phyloP scores from a whole-genome alignment of 1,140 invertebrate genomes.

The Drosophila busckii region DNA sequence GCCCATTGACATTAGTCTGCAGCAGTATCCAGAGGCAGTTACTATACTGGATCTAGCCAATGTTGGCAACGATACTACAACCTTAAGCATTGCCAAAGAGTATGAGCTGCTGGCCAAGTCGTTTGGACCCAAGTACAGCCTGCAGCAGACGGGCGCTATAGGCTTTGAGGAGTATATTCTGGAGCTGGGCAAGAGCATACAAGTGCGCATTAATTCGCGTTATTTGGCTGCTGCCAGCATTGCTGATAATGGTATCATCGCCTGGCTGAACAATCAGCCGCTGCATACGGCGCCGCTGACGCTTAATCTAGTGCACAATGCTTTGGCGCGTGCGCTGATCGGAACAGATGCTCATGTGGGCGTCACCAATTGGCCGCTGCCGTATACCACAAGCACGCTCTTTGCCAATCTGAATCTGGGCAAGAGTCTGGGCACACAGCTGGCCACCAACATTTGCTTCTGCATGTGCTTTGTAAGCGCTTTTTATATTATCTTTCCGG shows the following conservation, averaged over 20 bases:
- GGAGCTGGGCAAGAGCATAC: constrained; percentile 34
- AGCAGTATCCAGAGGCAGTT: constrained; percentile 46
- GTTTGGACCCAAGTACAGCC: constrained; percentile 29
- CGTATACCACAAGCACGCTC: constrained; percentile 74
- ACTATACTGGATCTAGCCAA: constrained; percentile 44
- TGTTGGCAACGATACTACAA: background rate
- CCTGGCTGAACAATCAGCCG: constrained; percentile 84
- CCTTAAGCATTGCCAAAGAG: constrained; percentile 6
- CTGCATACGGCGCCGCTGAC: constrained; percentile 85
- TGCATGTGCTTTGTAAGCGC: constrained; percentile 87
- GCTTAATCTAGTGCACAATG: constrained; percentile 83
- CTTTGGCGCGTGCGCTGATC: constrained; percentile 79
- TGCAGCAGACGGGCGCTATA: constrained; percentile 1
- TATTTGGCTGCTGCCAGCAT: constrained; percentile 78
- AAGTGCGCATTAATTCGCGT: constrained; percentile 51
- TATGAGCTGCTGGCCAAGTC: constrained; percentile 44
- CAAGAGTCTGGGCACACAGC: constrained; percentile 82
- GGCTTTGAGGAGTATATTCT: constrained; percentile 44
- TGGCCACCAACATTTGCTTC: constrained; percentile 84
- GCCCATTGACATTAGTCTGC: constrained; percentile 44
- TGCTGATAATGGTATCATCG: constrained; percentile 75
- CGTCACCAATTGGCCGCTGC: constrained; percentile 85
- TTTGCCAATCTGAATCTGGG: constrained; percentile 79
- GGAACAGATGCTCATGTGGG: constrained; percentile 78
- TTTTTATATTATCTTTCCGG: constrained; percentile 85